Percentiles rank a stretch among this genome's conserved stretches.
Evolutionary conservation across 2,113 vertebrate species (phyloP).

Genomic region (Tretioscincus oriximinensis): DNA sequence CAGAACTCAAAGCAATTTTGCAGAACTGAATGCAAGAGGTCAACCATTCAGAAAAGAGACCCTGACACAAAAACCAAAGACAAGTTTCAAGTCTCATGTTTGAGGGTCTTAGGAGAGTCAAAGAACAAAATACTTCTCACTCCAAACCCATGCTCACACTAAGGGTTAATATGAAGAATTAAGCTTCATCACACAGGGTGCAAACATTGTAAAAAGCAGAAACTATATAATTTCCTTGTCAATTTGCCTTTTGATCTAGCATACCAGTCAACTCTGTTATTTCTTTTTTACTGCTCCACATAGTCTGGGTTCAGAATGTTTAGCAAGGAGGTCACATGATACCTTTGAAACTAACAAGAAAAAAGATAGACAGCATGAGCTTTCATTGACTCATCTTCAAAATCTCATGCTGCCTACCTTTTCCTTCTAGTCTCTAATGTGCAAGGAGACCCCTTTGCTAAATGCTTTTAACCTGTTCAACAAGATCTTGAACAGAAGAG

Average conservation of each 20-base stretch:
- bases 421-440: no score
- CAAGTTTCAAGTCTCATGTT: neutral
- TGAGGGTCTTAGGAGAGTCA: no score
- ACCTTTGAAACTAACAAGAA: no score
- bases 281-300: neutral
- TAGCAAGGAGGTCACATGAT: no score
- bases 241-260: neutral
- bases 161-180: neutral
- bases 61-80: neutral
- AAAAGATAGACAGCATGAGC: no score
- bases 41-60: neutral
- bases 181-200: neutral
- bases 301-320: no score
- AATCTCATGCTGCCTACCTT: no score
- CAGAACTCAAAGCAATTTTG: neutral
- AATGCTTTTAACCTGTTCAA: neutral
- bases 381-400: no score
- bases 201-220: neutral
- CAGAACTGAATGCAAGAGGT: neutral
- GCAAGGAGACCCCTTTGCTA: no score
- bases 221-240: neutral
- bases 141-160: neutral
- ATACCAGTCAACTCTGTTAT: neutral
- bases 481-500: neutral
- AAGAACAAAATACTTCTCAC: neutral